phyloP scores from a whole-genome alignment of 2,113 vertebrate species.

The Lepus timidus region DNA sequence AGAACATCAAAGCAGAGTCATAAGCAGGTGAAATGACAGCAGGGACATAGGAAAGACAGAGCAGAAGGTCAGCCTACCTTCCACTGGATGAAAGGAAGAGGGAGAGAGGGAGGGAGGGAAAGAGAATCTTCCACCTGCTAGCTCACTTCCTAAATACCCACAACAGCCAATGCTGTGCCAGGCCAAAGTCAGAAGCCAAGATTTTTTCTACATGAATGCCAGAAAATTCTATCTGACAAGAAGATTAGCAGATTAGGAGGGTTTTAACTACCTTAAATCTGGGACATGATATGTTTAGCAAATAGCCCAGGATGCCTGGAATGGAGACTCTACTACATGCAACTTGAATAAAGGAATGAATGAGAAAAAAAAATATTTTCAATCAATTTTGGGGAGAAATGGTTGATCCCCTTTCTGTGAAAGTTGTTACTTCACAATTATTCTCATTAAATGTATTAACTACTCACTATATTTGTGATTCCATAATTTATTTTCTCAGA shows the following conservation, averaged over 20 bases:
- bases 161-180: too few species aligned
- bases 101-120: too few species aligned
- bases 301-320: background rate
- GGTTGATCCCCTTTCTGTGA: background rate
- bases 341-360: background rate
- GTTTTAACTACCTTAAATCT: background rate
- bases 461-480: background rate
- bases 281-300: background rate
- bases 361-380: background rate
- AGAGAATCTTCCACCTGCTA: too few species aligned
- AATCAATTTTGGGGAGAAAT: background rate
- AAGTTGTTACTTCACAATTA: slow-evolving; percentile 22
- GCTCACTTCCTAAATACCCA: too few species aligned
- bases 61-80: background rate
- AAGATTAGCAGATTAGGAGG: background rate
- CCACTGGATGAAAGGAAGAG: background rate
- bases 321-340: background rate
- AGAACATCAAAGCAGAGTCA: slow-evolving; percentile 45
- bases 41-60: background rate
- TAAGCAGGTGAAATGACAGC: background rate
- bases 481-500: slow-evolving; percentile 50
- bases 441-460: slow-evolving; percentile 1
- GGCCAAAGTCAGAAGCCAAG: too few species aligned
- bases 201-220: background rate
- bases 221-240: background rate